phyloP scores from a whole-genome alignment of 2,797 vertebrate species.

The Pristis pectinata region DNA sequence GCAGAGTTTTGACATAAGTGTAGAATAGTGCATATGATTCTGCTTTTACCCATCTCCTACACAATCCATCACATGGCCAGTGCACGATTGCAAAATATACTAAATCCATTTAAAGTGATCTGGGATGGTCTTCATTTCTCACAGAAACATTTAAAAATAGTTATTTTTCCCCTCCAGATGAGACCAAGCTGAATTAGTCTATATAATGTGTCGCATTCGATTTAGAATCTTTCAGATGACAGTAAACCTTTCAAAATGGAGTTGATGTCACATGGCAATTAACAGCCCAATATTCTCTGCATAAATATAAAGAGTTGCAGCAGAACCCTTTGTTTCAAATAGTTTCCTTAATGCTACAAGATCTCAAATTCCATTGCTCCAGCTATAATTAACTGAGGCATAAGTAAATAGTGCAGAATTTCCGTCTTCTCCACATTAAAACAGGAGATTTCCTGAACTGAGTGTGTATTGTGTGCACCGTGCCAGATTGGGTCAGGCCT shows the following conservation, averaged over 20 bases:
- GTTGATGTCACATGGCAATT: not conserved
- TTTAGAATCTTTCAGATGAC: not conserved
- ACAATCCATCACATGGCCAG: slow-evolving; percentile 36
- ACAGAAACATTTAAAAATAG: slow-evolving; percentile 31
- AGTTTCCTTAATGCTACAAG: not conserved
- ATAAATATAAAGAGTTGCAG: not conserved
- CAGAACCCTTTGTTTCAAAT: not conserved
- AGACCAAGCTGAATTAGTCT: not conserved
- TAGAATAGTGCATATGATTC: not conserved
- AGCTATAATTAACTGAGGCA: not conserved
- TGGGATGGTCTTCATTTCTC: slow-evolving; percentile 18
- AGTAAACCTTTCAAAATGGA: not conserved
- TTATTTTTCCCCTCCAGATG: not conserved
- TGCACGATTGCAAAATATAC: not conserved
- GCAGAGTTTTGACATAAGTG: slow-evolving; percentile 32
- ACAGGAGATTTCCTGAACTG: not conserved
- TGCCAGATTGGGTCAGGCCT: not conserved
- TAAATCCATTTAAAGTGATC: slow-evolving; percentile 27
- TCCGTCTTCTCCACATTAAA: not conserved
- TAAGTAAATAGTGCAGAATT: not conserved
- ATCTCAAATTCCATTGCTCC: slow-evolving; percentile 5
- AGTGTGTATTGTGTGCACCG: not conserved
- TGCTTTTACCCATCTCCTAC: slow-evolving; percentile 2
- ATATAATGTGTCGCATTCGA: not conserved
- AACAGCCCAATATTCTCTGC: not conserved